Evolutionary conservation across 2,797 vertebrate species (phyloP), one percentile per base, ranked within the genome.

Genomic region (Mico argentatus): DNA sequence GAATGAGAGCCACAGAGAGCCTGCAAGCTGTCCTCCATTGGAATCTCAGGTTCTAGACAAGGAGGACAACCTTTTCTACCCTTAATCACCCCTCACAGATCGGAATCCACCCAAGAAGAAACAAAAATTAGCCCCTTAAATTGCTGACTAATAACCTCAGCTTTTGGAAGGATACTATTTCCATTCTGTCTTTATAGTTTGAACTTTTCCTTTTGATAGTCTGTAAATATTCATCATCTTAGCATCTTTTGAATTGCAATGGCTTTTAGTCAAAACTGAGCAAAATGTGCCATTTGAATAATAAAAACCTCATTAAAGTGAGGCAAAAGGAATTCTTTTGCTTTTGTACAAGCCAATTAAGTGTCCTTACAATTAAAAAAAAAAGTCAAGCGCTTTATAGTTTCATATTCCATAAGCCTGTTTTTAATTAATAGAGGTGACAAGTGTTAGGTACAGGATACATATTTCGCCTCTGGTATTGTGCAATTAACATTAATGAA

Each of bases 351-450:
- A 96, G 83, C 81, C 93, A 98, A 97, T 98, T 98, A 98, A 98
- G 96, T 98, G 30, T 72, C 64, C 91, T 97, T 95, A 96, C 92
- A 98, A 88, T 98, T 98, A 86, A 97, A 91, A 97, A 91, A 97
- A 96, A 72, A 77, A 97, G 98, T 83, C 79, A 91, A 95, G 48
- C 98, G 98, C 99, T 99, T 99, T 99, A 99, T 98, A 98, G 98
- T 99, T 99, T 99, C 98, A 98, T 99, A 99, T 99, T 99, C 98
- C 98, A 98, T 98, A 99, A 99, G 99, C 97, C 99, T 99, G 98
- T 99, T 99, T 99, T 99, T 99, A 99, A 99, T 99, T 99, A 99
- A 99, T 99, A 98, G 99, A 99, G 98, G 98, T 99, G 99, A 99
- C 99, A 99, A 98, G 98, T 99, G 99, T 97, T 99, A 99, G 99